These are phyloP conservation scores for Gymnoscelis rufifasciata DNA, from an alignment of 2,888 invertebrate genomes.

Conservation along the genomic window DNA sequence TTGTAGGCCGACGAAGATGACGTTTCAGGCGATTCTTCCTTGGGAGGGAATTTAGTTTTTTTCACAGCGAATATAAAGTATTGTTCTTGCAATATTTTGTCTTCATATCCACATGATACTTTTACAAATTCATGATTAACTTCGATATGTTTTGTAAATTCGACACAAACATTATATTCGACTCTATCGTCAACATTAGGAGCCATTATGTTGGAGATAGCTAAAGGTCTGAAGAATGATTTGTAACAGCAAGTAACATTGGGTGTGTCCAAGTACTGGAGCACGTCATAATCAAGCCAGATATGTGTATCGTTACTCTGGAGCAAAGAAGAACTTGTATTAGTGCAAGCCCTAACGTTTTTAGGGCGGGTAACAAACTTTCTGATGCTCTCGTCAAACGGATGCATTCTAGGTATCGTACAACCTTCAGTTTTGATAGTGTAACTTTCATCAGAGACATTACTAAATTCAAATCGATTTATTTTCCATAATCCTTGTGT, in stretches of 20 bases:
- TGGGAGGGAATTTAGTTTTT: conserved; percentile 31
- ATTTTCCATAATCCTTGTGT: conserved; percentile 35
- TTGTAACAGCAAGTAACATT: conserved; percentile 81
- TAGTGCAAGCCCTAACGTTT: conserved; percentile 73
- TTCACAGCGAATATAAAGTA: conserved; percentile 82
- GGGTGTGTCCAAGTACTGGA: conserved; percentile 70
- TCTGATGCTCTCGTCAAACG: conserved; percentile 78
- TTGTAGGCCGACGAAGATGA: conserved; percentile 70
- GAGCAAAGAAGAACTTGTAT: conserved; percentile 71
- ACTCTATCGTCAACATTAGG: conserved; percentile 67
- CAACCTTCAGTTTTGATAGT: conserved; percentile 83
- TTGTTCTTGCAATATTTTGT: conserved; percentile 80
- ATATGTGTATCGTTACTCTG: conserved; percentile 80
- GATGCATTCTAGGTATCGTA: conserved; percentile 81
- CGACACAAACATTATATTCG: conserved; percentile 68
- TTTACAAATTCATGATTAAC: conserved; percentile 82
- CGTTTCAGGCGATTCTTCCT: conserved; percentile 34
- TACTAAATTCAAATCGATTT: conserved; percentile 33
- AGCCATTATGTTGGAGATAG: conserved; percentile 66
- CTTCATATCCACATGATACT: conserved; percentile 79
- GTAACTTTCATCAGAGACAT: conserved; percentile 50
- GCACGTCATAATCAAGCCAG: conserved; percentile 69
- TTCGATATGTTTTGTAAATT: conserved; percentile 63
- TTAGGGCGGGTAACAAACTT: conserved; percentile 73
- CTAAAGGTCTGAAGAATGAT: conserved; percentile 75